Conservation (phyloP, 2,888 invertebrate genomes). For the Actias luna region DNA sequence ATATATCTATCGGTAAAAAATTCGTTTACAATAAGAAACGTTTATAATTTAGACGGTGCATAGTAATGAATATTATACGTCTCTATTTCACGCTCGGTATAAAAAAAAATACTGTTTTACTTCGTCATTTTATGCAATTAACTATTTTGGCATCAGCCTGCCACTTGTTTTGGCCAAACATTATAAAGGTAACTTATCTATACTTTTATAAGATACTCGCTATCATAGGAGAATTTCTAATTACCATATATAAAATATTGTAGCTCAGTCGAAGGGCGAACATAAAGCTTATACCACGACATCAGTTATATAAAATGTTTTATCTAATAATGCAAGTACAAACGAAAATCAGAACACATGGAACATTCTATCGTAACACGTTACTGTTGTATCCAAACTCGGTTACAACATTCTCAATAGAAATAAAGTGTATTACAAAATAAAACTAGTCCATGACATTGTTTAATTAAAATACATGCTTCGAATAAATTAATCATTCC, state of each 20-base stretch:
- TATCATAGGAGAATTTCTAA: neutral
- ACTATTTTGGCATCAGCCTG: no score
- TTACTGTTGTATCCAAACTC: neutral
- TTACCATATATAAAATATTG: neutral
- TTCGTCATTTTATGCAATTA: no score
- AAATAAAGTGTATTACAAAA: neutral
- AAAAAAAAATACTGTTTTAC: no score
- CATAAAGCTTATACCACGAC: neutral
- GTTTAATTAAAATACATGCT: neutral
- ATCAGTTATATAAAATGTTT: neutral
- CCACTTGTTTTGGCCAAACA: no score
- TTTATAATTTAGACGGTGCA: no score
- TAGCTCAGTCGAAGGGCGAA: neutral
- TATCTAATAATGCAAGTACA: neutral
- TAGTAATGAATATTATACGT: no score
- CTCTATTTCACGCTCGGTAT: no score
- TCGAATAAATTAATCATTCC: neutral
- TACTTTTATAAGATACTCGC: no score
- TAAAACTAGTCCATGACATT: conserved; percentile 1
- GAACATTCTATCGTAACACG: neutral
- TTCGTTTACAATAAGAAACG: no score
- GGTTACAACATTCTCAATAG: neutral
- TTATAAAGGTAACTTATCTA: no score
- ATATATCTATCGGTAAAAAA: no score
- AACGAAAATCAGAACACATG: neutral